Percentiles rank a stretch among this genome's conserved stretches.
Conservation (phyloP, 2,888 invertebrate genomes). For the Julus scanicus region DNA sequence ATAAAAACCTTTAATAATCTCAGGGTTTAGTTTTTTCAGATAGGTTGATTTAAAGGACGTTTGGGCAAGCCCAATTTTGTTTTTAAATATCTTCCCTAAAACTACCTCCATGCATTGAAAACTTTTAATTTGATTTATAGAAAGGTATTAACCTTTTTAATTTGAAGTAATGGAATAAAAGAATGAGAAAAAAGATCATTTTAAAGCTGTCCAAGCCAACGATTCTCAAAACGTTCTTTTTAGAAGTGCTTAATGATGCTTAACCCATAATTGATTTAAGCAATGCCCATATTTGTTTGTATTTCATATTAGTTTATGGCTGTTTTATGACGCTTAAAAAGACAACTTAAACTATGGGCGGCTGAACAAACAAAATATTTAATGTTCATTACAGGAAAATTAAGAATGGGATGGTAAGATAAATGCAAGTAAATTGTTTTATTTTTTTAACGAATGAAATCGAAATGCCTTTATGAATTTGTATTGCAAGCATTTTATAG, state of each 20-base stretch:
- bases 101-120: neutral
- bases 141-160: neutral
- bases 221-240: neutral
- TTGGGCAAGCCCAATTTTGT: constrained; percentile 15
- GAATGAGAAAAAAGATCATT: neutral
- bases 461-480: neutral
- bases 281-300: neutral
- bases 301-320: neutral
- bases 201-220: neutral
- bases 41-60: neutral
- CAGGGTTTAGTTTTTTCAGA: neutral
- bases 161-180: neutral
- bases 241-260: neutral
- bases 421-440: neutral
- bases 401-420: neutral
- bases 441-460: constrained; percentile 1
- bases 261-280: neutral
- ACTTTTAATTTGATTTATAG: neutral
- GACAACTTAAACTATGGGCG: constrained; percentile 3
- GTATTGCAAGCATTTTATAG: neutral
- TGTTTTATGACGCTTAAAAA: constrained; percentile 23
- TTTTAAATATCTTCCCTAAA: neutral
- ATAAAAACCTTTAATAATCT: neutral
- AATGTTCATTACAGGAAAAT: neutral
- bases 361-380: constrained; percentile 5